Evolutionary conservation across 1,140 invertebrate species (phyloP), one percentile per base, ranked within the genome.

Genomic region (Rhagoletis zephyria): DNA sequence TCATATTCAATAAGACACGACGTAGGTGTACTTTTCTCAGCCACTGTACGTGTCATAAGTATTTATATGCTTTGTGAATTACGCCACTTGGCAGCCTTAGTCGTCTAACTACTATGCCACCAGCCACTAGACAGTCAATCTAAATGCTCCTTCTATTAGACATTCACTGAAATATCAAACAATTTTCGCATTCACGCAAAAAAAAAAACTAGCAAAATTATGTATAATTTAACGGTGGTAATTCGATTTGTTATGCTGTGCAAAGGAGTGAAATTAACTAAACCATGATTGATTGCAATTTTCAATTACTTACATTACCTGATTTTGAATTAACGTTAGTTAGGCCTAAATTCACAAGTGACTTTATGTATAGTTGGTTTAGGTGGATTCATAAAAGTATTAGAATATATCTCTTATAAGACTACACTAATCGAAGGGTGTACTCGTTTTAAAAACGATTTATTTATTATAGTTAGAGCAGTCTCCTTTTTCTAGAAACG

Each of bases 201-300:
- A 70, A 56, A 81, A 51, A 77, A 48, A 77, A 45, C 42, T 77
- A 7, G 12, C 67, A 48, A 74, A 74, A 74, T 42, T 48, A 30
- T 30, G 30, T 30, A 74, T 81, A 81, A 81, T 81, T 81, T 81
- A 81, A 81, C 74, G 74, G 74, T 81, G 74, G 74, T 81, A 81
- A 81, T 81, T 81, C 74, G 74, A 81, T 81, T 81, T 81, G 74
- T 56, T 59, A 81, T 56, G 74, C 74, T 2, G 74, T 81, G 74
- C 48, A 81, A 81, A 81, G 74, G 48, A 81, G 45, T 81, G 51
- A 56, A 81, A 81, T 81, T 81, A 81, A 51, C 74, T 59, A 56
- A 81, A 81, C 48, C n/a, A 81, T 59, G 51, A 59, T 81, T 81
- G 74, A 81, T 81, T 19, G 74, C 48, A 56, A 81, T 56, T 81